Conservation (phyloP, 2,888 invertebrate genomes). For the Silvanus unidentatus region DNA sequence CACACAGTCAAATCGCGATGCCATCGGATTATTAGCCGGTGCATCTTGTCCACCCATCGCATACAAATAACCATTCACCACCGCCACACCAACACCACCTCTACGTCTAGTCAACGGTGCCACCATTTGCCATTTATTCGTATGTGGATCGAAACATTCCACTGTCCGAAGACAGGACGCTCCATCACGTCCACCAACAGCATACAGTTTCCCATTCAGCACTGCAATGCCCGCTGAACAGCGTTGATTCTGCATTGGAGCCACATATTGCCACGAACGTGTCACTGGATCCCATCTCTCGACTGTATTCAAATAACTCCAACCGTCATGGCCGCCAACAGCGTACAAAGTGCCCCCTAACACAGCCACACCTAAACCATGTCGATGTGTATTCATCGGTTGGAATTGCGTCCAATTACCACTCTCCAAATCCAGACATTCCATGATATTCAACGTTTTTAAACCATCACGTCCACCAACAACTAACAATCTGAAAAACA, state of each 20-base stretch:
- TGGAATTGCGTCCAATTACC: conserved; percentile 75
- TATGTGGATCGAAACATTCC: conserved; percentile 72
- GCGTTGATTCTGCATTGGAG: conserved; percentile 83
- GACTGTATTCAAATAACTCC: conserved; percentile 91
- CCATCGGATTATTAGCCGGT: conserved; percentile 78
- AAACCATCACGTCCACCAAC: conserved; percentile 90
- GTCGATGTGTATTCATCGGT: conserved; percentile 86
- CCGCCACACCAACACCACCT: conserved; percentile 85
- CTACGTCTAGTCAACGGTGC: conserved; percentile 82
- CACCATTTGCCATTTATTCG: conserved; percentile 75
- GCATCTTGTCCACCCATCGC: conserved; percentile 93
- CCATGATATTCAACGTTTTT: conserved; percentile 89
- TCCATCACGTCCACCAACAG: conserved; percentile 89
- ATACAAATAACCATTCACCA: conserved; percentile 82
- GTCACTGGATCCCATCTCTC: conserved; percentile 90
- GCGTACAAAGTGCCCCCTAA: conserved; percentile 84
- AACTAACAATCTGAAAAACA: conserved; percentile 56
- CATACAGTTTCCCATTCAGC: conserved; percentile 76
- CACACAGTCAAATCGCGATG: conserved; percentile 80
- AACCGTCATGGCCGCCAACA: conserved; percentile 92
- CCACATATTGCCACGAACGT: conserved; percentile 83
- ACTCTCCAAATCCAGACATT: conserved; percentile 79
- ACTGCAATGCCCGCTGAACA: conserved; percentile 89
- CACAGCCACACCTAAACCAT: conserved; percentile 73
- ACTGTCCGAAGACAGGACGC: conserved; percentile 85